Conservation (phyloP, 2,113 vertebrate species). For the Mormoops blainvillei region DNA sequence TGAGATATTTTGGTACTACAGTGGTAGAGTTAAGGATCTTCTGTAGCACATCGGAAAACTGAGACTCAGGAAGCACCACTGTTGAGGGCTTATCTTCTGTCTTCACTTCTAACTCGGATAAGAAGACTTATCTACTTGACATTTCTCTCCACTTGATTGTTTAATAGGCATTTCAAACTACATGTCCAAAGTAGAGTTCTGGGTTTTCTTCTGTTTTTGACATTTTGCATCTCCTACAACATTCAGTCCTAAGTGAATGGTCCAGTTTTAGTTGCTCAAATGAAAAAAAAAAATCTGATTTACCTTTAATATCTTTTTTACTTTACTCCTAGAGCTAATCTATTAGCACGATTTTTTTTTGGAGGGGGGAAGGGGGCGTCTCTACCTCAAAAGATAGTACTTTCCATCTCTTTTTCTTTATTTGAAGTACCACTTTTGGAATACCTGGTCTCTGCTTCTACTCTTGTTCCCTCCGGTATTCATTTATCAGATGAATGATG, state of each 20-base stretch:
- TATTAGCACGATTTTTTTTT: background rate
- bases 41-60: background rate
- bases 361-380: background rate
- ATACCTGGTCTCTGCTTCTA: background rate
- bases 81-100: background rate
- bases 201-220: background rate
- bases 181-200: background rate
- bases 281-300: background rate
- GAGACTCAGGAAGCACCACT: background rate
- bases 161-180: background rate
- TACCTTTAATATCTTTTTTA: background rate
- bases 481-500: background rate
- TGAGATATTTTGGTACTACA: background rate
- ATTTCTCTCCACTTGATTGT: background rate
- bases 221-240: background rate
- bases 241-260: background rate
- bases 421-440: background rate
- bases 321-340: background rate
- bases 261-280: background rate
- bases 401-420: background rate
- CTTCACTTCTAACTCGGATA: background rate
- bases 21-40: background rate
- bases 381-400: background rate
- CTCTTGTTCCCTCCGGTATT: background rate
- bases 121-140: background rate